Percentiles rank a stretch among this genome's conserved stretches.
These are phyloP conservation scores for Hemaris fuciformis DNA, from an alignment of 2,888 invertebrate species.

Conservation along the genomic window DNA sequence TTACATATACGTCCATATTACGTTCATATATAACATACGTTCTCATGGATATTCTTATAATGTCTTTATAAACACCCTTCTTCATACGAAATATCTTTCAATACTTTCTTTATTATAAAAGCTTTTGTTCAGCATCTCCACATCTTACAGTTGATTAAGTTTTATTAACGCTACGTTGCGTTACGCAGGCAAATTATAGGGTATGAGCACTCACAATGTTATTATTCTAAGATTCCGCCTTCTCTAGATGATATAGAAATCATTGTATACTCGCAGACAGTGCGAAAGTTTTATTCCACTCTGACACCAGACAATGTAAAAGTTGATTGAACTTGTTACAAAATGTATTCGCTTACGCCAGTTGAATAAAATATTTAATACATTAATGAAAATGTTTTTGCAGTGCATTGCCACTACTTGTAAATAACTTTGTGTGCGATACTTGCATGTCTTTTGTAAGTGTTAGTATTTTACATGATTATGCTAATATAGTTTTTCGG, in stretches of 20 bases:
- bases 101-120: slow-evolving; percentile 11
- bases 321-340: slow-evolving; percentile 6
- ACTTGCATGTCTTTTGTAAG: not conserved
- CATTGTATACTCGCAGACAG: not conserved
- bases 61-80: not conserved
- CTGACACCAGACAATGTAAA: not conserved
- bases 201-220: not conserved
- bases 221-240: not conserved
- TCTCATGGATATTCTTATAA: not conserved
- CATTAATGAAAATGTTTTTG: slow-evolving; percentile 3
- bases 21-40: not conserved
- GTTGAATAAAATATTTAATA: not conserved
- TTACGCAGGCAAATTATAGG: not conserved
- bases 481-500: not conserved
- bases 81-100: not conserved
- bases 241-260: not conserved
- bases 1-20: too few relatives aligned
- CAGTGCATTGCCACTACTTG: slow-evolving; percentile 1
- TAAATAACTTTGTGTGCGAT: not conserved
- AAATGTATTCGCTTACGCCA: not conserved
- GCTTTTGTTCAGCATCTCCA: slow-evolving; percentile 6
- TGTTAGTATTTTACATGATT: not conserved
- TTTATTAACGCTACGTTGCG: slow-evolving; percentile 14
- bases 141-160: slow-evolving; percentile 14
- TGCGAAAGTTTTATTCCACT: not conserved